Evolutionary conservation across 2,113 vertebrate genomes (phyloP), one percentile per base, ranked within the genome.

Genomic region (Neodon shergylaensis): DNA sequence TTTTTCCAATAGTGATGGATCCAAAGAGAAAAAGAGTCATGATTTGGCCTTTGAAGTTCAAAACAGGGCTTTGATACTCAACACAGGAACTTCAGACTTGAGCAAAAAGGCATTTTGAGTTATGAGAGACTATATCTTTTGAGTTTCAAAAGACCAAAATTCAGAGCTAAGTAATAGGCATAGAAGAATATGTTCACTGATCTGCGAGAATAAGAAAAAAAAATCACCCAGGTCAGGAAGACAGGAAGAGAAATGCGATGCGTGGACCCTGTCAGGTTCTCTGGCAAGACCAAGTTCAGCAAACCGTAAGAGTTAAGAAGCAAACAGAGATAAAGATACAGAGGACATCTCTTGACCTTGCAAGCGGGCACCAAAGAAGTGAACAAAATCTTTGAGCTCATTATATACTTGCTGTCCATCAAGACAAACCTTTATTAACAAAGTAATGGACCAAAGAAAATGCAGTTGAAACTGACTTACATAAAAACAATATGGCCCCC

Each of bases 141-240:
- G 96, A 83, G 87, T 94, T 95, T 93, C 93, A 91, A 95, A 96
- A 97, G 58, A 76, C 70, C 33, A 65, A 96, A 94, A 76, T 91
- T 84, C 74, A 36, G 3, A 26, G 65, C 47, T 73, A 96, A 97
- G 91, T 77, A 95, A 94, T 1, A 91, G 76, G 82, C 65, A 54
- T 8, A 42, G 78, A 89, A 86, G 44, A 94, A 91, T 70, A 87
- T 3, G 21, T 4, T 93, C 90, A 91, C 1, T 93, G 89, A 94
- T 96, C 85, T 94, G 28, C 52, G 68, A 95, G 81, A 94, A 93
- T 17, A 63, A 96, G 82, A 33, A 7, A 7, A 13, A 74, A 63
- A 73, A 39, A 8, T 33, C 54, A 44, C 63, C 52, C 10, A 7
- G n/a, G 73, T 44, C 63, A 66, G 54, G 39, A 4, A 73, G 79